Conservation (phyloP, 2,888 invertebrate genomes). For the Diaperis boleti region DNA sequence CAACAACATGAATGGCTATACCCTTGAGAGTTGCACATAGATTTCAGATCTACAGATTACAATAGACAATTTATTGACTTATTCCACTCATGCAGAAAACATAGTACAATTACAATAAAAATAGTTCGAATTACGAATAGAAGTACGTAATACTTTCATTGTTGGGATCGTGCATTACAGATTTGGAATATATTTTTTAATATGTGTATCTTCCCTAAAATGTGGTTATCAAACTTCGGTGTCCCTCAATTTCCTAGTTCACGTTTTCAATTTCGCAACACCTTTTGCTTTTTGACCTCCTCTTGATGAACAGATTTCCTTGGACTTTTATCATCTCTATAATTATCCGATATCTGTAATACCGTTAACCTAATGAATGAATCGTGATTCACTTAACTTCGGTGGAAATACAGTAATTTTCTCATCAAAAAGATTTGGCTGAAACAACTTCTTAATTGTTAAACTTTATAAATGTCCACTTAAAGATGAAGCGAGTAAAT, state of each 20-base stretch:
- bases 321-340: conserved; percentile 21
- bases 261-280: conserved; percentile 19
- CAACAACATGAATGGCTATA: too few species aligned
- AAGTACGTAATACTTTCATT: too few species aligned
- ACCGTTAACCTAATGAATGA: conserved; percentile 1
- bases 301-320: conserved; percentile 20
- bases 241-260: conserved; percentile 19
- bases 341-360: conserved; percentile 7
- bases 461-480: not conserved
- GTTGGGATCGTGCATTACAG: too few species aligned
- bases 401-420: not conserved
- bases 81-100: too few species aligned
- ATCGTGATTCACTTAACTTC: conserved; percentile 6
- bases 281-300: conserved; percentile 6
- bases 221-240: too few species aligned
- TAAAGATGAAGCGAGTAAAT: conserved; percentile 9
- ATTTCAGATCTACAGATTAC: too few species aligned
- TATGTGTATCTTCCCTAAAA: too few species aligned
- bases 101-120: too few species aligned
- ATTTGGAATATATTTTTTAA: too few species aligned
- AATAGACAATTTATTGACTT: too few species aligned
- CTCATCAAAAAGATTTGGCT: not conserved
- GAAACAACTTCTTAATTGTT: not conserved
- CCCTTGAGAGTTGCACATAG: too few species aligned
- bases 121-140: too few species aligned